Base-by-base conservation (phyloP, 2,113 vertebrate species). In the Montifringilla adamsi region DNA sequence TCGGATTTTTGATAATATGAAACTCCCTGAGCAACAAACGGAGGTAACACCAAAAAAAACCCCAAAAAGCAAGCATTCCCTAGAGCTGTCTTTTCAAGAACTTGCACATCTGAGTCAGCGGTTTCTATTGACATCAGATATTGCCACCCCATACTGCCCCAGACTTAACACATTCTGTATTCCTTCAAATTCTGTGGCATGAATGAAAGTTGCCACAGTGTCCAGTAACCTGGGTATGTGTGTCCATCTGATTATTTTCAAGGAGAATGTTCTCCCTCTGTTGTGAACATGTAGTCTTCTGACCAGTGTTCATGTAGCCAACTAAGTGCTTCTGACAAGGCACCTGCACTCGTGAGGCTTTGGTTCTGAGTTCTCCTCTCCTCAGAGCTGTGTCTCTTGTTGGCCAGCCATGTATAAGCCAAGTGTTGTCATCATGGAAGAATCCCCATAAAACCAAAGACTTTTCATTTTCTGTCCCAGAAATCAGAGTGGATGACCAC, bases 401-500 rank as follows among this genome's bases (percentile, higher is more conserved):
- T 82, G 58, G 77, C 31, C 28, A 89, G 41, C 46, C 33, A 2
- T 5, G 23, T 19, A 1, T 46, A 60, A 49, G 14, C 58, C 15
- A 47, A 52, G 13, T 67, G 15, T 24, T 73, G 2, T 62, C 13
- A 19, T 33, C 10, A 0, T 21, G 49, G 49, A 46, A 43, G 10
- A 30, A 30, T 18, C 18, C 47, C 16, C 9, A 11, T 31, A 43
- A 79, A 70, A 83, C 39, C 68, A 73, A 68, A 94, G 52, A 22
- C 19, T 93, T 76, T 11, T 74, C 64, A 33, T 55, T 93, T 64
- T 89, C 81, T 41, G 28, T 95, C 81, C 16, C 94, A 99, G 99
- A 99, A 99, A 97, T 99, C 98, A 0, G 99, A 99, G 97, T 99
- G 99, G 99, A 99, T 99, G 99, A 99, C 99, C 10, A 99, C 99